Base-by-base conservation (phyloP, 2,113 vertebrate genomes). In the Crotalus tigris region DNA sequence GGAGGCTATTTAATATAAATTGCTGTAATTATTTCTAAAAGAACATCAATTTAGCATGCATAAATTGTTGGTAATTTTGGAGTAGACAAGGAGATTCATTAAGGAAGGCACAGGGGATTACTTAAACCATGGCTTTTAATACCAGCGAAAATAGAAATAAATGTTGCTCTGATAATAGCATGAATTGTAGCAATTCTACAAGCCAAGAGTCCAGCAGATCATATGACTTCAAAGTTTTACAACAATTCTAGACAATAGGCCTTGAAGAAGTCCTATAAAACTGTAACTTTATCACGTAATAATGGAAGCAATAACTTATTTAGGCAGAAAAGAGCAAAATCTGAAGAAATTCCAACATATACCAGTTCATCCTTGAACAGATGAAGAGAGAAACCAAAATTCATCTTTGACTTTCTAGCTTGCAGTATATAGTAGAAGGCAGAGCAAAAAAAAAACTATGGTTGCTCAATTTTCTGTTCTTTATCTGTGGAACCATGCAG, bases 371-470 rank as follows among this genome's bases (percentile, higher is more conserved):
- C 15, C 53, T 21, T 90, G 75, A 54, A 85, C 87, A 95, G 92
- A 94, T 51, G 85, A 59, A 75, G 91, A 86, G 55, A 29, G 13
- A 58, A 94, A 59, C 64, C 91, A 33, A 85, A 55, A 69, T 0
- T 0, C 81, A 11, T 92, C 92, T 92, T 95, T 95, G 95, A 95
- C 96, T 94, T 94, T 89, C 91, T 39, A 44, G 81, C 81, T 94
- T 86, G 88, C 33, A 89, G 64, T 1, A 92, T 89, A 91, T 5
- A 44, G 53, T 53, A 94, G 59, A 93, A 89, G 9, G 87, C 90
- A 91, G 29, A 94, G 91, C 64, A 69, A 69, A 3, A 61, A 3
- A 61, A 39, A 94, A 88, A 11, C 29, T 9, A 93, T 21, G 58
- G 54, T 33, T 55, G 92, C 87, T 86, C 12, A 85, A 44, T 10